Percentiles rank a stretch among this genome's conserved stretches.
These are phyloP conservation scores for Narcine bancroftii DNA, from an alignment of 2,113 vertebrate species.

Conservation along the genomic window DNA sequence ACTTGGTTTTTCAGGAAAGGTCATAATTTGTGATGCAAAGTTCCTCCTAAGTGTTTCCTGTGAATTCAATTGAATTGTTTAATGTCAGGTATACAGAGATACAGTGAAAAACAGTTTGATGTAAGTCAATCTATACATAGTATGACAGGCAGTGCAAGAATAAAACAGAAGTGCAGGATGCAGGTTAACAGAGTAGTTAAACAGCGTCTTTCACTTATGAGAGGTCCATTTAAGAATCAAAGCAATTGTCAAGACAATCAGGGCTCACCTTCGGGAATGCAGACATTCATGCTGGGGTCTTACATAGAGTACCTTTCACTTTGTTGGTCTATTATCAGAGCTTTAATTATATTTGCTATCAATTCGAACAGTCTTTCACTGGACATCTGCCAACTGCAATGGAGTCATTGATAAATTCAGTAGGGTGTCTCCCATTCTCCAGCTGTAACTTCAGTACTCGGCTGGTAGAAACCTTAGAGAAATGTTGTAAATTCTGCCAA, in stretches of 20 bases:
- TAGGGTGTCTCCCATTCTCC: neutral
- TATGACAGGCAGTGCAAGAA: too few species aligned
- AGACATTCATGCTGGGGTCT: neutral
- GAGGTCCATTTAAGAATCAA: too few species aligned
- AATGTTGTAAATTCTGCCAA: neutral
- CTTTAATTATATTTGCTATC: constrained; percentile 5
- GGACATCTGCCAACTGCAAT: neutral
- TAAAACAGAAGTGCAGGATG: too few species aligned
- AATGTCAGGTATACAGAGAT: too few species aligned
- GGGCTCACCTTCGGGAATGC: neutral
- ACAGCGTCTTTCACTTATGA: too few species aligned
- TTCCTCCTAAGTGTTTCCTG: neutral
- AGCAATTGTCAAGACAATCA: neutral
- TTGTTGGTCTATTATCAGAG: neutral
- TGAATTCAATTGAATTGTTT: too few species aligned
- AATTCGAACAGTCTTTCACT: neutral
- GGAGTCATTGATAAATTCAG: neutral
- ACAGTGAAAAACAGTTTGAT: too few species aligned
- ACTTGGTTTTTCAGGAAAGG: neutral
- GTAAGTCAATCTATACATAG: too few species aligned
- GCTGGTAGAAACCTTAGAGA: neutral
- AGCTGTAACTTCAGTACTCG: neutral
- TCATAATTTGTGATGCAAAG: neutral
- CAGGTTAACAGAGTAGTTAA: too few species aligned
- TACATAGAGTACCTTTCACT: neutral